Percentiles rank a stretch among this genome's conserved stretches.
phyloP scores from a whole-genome alignment of 2,113 vertebrate genomes.

The Cyprinus carpio region DNA sequence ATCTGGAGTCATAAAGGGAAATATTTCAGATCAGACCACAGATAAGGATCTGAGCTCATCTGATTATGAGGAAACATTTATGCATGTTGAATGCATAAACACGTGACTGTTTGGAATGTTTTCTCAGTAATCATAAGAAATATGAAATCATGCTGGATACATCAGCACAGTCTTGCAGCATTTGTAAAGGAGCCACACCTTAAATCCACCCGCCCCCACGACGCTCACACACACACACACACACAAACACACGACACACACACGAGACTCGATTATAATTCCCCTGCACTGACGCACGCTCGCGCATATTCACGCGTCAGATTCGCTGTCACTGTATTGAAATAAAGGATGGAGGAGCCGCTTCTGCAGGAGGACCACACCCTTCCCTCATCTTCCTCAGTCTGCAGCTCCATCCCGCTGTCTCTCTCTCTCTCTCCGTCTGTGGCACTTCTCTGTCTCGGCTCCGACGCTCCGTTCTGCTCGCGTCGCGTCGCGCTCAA shows the following conservation, averaged over 20 bases:
- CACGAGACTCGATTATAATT: constrained; percentile 2
- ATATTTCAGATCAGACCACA: not conserved
- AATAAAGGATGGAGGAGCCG: not conserved
- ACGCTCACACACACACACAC: not conserved
- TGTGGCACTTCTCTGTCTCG: constrained; percentile 17
- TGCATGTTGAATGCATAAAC: not conserved
- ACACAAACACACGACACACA: not conserved
- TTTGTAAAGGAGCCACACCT: constrained; percentile 21
- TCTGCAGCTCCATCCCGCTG: constrained; percentile 1
- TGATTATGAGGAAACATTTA: not conserved
- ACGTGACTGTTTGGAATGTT: not conserved
- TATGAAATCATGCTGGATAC: not conserved
- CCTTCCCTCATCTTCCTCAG: constrained; percentile 9
- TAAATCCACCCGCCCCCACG: constrained; percentile 1
- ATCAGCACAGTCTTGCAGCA: not conserved
- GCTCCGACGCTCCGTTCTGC: constrained; percentile 35
- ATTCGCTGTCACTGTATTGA: not conserved
- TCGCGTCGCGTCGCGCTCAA: not conserved
- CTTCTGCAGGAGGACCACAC: constrained; percentile 30
- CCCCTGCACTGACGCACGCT: constrained; percentile 8
- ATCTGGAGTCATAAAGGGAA: not conserved
- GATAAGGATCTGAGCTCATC: not conserved
- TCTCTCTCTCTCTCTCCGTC: constrained; percentile 34
- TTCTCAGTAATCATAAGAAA: not conserved
- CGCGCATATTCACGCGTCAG: not conserved